Evolutionary conservation across 2,113 vertebrate species (phyloP), one percentile per base, ranked within the genome.

Genomic region (Tricholaema leucomelas): DNA sequence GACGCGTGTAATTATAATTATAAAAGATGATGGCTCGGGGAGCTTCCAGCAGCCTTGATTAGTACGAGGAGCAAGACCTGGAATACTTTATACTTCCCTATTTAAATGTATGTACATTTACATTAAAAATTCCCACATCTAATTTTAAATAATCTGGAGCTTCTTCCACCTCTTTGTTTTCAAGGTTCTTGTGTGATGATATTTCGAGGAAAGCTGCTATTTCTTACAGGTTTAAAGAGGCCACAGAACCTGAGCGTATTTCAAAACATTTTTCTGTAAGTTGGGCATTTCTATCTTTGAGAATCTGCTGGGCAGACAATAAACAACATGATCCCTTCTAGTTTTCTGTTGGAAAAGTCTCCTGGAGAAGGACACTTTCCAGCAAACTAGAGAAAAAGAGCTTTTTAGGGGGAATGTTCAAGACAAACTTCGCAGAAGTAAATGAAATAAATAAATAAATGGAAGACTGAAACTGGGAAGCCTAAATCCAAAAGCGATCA

Each of bases 1-100:
- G 97, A 97, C 97, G 95, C 91, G 81, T 89, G 89, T 92, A 96
- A 95, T 95, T 97, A 95, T 96, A 97, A 97, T 97, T 95, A 97
- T 96, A 87, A 85, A 95, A 96, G 90, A 95, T 96, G 97, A 97
- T 94, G 97, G 97, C 97, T 97, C 80, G 23, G 97, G 97, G 96
- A 97, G 93, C 94, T 93, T 97, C 94, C 95, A 85, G 92, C 88
- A 96, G 96, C 97, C 97, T 97, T 95, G 96, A 96, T 81, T 92
- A 96, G 93, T 87, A 52, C 10, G 48, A 92, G 92, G 69, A 96
- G 91, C 93, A 95, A 89, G 95, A 91, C 95, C 91, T 84, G 86
- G 97, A 96, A 96, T 96, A 96, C 95, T 96, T 97, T 94, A 97
- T 93, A 82, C 61, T 77, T 91, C 52, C 74, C 74, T 70, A 70